Conservation (phyloP, 2,113 vertebrate species). For the Pollachius pollachius region DNA sequence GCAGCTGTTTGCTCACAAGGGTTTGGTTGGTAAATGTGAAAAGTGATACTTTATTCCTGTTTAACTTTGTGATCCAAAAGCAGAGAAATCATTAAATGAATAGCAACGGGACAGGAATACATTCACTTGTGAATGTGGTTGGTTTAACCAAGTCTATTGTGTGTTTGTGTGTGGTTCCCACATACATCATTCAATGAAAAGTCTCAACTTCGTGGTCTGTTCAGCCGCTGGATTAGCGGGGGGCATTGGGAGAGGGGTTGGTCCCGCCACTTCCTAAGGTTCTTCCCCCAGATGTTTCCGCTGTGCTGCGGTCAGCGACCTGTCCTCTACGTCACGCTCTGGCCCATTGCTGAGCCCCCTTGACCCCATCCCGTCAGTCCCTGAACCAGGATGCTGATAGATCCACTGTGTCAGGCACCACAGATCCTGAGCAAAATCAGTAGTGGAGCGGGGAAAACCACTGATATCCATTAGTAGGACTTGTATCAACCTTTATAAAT, state of each 20-base stretch:
- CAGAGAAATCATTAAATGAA: neutral
- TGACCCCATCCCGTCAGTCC: slow-evolving; percentile 16
- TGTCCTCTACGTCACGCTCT: slow-evolving; percentile 44
- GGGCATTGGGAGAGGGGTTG: slow-evolving; percentile 15
- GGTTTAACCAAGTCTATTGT: neutral
- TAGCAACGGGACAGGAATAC: neutral
- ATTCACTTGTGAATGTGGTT: neutral
- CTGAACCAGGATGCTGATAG: slow-evolving; percentile 39
- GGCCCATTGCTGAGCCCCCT: slow-evolving; percentile 19
- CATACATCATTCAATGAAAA: slow-evolving; percentile 9
- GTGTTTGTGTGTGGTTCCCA: neutral
- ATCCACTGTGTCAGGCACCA: slow-evolving; percentile 6
- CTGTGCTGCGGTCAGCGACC: slow-evolving; percentile 26
- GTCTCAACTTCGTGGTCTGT: neutral
- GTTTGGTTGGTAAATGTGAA: neutral
- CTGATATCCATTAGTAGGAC: neutral
- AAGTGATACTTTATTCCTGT: neutral
- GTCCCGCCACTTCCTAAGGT: slow-evolving; percentile 33
- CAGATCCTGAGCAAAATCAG: slow-evolving; percentile 9
- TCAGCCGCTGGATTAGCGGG: slow-evolving; percentile 13
- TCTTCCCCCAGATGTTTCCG: slow-evolving; percentile 74
- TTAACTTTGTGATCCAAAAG: slow-evolving; percentile 6
- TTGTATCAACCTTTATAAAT: neutral
- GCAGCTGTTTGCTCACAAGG: slow-evolving; percentile 1
- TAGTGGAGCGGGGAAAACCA: neutral